Percentiles rank a stretch among this genome's conserved stretches.
Conservation (phyloP, 53 echinoderm and acorn worm genomes). For the Stichopus horrens region DNA sequence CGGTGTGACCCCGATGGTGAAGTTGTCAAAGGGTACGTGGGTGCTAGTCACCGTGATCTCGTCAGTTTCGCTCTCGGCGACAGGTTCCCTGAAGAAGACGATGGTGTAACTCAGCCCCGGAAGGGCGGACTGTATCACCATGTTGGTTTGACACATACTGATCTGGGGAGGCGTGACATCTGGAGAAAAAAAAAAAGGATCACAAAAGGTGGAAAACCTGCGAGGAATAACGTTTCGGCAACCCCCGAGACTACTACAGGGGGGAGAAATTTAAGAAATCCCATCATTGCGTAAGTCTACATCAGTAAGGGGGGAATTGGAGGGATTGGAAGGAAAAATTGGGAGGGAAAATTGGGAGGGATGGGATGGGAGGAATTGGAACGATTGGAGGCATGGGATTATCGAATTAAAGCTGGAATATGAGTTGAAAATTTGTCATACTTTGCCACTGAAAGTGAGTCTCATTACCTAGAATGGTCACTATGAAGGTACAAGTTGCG, state of each 20-base stretch:
- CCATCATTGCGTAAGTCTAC: too few relatives aligned
- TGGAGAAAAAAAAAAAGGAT: neutral
- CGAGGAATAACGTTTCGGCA: too few relatives aligned
- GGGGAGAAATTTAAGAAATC: too few relatives aligned
- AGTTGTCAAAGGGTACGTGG: constrained; percentile 26
- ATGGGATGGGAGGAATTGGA: too few relatives aligned
- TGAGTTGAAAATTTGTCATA: too few relatives aligned
- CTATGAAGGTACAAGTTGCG: constrained; percentile 49
- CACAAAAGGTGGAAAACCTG: neutral
- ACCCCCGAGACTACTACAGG: too few relatives aligned
- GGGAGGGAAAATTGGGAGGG: too few relatives aligned
- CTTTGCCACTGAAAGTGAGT: too few relatives aligned
- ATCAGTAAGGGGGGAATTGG: too few relatives aligned
- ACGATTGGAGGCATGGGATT: too few relatives aligned
- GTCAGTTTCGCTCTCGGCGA: constrained; percentile 30
- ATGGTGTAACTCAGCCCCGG: constrained; percentile 3
- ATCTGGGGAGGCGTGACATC: constrained; percentile 56
- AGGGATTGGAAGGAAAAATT: too few relatives aligned
- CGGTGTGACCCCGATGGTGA: constrained; percentile 50
- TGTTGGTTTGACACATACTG: constrained; percentile 45
- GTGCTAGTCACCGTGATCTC: constrained; percentile 27
- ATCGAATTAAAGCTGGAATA: too few relatives aligned
- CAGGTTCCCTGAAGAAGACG: constrained; percentile 44
- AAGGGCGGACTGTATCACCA: neutral
- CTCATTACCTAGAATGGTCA: constrained; percentile 54